phyloP scores from a whole-genome alignment of 2,888 invertebrate genomes.

The Didymodactylos carnosus region DNA sequence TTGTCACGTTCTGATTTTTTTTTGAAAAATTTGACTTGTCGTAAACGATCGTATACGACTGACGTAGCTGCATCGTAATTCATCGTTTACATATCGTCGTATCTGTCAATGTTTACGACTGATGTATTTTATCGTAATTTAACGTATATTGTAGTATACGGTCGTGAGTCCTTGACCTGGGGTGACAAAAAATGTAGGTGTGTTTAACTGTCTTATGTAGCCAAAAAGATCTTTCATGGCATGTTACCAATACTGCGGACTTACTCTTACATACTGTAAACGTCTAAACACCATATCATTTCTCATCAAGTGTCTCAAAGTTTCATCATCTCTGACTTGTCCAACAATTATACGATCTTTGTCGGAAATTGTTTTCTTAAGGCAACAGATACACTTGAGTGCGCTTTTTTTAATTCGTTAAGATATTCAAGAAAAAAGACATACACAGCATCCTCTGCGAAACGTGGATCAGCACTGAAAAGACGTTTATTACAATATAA shows the following conservation, averaged over 20 bases:
- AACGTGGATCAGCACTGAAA: not conserved
- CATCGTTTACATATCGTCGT: too few species aligned
- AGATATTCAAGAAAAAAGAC: not conserved
- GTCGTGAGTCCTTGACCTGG: too few species aligned
- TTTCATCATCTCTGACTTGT: slow-evolving; percentile 14
- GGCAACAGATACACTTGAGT: not conserved
- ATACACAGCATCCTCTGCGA: not conserved
- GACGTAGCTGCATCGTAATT: too few species aligned
- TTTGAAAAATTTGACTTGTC: too few species aligned
- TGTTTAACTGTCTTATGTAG: slow-evolving; percentile 18
- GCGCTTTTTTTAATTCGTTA: not conserved
- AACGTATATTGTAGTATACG: too few species aligned
- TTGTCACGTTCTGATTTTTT: too few species aligned
- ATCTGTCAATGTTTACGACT: too few species aligned
- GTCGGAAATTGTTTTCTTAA: not conserved
- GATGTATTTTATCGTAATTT: too few species aligned
- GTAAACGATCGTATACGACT: too few species aligned
- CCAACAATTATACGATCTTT: not conserved
- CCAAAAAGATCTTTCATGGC: slow-evolving; percentile 19
- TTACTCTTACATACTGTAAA: slow-evolving; percentile 10
- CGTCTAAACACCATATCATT: not conserved
- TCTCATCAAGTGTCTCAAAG: not conserved
- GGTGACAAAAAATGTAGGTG: slow-evolving; percentile 15
- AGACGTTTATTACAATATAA: not conserved
- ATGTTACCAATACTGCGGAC: slow-evolving; percentile 19